phyloP scores from a whole-genome alignment of 2,888 invertebrate species.

The Orthosia cruda region DNA sequence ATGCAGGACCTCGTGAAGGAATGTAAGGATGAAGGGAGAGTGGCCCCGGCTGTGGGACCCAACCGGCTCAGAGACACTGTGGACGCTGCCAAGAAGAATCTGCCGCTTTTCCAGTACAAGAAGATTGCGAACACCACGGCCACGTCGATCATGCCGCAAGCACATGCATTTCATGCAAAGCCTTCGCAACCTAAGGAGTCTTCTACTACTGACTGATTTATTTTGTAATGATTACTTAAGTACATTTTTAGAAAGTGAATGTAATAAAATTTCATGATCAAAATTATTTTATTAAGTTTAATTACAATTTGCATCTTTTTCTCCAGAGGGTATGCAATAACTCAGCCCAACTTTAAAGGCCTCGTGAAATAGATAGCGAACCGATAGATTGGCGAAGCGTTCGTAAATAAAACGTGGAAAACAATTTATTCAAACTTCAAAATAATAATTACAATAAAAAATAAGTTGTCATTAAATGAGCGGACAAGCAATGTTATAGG shows the following conservation, averaged over 20 bases:
- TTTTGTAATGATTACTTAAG: not conserved
- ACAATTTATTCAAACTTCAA: too few relatives aligned
- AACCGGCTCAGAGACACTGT: constrained; percentile 82
- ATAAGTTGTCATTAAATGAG: too few relatives aligned
- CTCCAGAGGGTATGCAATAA: too few relatives aligned
- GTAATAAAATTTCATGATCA: constrained; percentile 17
- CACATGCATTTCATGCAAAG: constrained; percentile 70
- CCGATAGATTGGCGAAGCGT: too few relatives aligned
- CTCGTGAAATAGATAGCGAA: too few relatives aligned
- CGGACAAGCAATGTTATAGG: too few relatives aligned
- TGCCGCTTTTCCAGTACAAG: constrained; percentile 86
- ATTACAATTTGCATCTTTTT: not conserved
- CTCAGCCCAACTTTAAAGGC: not conserved
- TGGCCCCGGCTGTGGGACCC: constrained; percentile 69
- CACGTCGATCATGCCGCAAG: constrained; percentile 79
- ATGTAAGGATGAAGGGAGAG: constrained; percentile 75
- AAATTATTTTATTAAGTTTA: constrained; percentile 1
- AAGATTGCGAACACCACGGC: constrained; percentile 84
- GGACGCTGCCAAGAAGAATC: constrained; percentile 82
- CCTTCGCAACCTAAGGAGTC: constrained; percentile 18
- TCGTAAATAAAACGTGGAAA: too few relatives aligned
- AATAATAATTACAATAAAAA: too few relatives aligned
- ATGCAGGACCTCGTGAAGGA: constrained; percentile 81
- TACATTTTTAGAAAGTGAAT: not conserved
- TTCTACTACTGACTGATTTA: constrained; percentile 33